Evolutionary conservation across 2,888 invertebrate genomes (phyloP), one percentile per base, ranked within the genome.

Genomic region (Pardosa pseudoannulata): DNA sequence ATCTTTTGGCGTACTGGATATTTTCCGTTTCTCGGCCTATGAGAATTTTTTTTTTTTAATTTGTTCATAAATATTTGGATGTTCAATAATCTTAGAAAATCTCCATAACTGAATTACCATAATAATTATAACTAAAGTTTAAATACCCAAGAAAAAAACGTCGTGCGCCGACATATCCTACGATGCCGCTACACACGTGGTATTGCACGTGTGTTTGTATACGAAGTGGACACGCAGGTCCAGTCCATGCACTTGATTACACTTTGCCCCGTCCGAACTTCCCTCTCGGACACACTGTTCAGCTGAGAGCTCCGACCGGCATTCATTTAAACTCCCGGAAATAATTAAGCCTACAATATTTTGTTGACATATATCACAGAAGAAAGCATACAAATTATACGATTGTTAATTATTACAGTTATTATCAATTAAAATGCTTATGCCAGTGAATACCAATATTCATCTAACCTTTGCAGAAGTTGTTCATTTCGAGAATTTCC

Each of bases 141-240:
- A n/a, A n/a, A n/a, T n/a, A n/a, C n/a, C n/a, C 23, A 3, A 56
- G 6, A 56, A 23, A 23, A 56, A 56, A 23, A 56, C 5, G 3
- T 23, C 56, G 19, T 56, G 56, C 56, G 56, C 56, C 16, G 56
- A 56, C 56, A 56, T 56, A 23, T 23, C n/a, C 56, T 56, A 56
- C 56, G 56, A 56, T 19, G 23, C 65, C 28, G 29, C 31, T 9
- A 28, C 56, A 72, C 79, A 86, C 78, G 79, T 79, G 82, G 73
- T 23, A 65, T 39, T 46, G 73, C 78, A 83, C 78, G 87, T 81
- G 79, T 71, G 78, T 82, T 81, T 87, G 78, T 87, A 79, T 87
- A 87, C 78, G 81, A 76, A 87, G 72, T 81, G 81, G 87, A 87
- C 81, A 87, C 78, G 87, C 78, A 71, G 76, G 82, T 87, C 87